These are phyloP conservation scores for Larimichthys crocea DNA, from an alignment of 2,113 vertebrate genomes.

Conservation along the genomic window DNA sequence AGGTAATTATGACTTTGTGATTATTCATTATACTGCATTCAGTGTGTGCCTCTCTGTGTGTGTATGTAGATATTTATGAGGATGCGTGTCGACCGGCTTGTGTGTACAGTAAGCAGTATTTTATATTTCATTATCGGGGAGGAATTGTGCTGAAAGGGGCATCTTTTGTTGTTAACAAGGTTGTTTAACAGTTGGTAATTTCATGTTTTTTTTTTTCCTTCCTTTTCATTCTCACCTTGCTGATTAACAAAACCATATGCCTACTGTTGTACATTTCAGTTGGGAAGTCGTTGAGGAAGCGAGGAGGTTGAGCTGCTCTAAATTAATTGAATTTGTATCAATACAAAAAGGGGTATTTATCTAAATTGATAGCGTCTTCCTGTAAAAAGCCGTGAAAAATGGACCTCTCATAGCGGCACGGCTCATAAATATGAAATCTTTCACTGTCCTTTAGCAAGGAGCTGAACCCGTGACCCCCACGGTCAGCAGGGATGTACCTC, in stretches of 20 bases:
- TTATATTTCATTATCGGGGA: conserved; percentile 60
- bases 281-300: not conserved
- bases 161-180: conserved; percentile 77
- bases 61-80: conserved; percentile 39
- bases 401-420: not conserved
- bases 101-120: conserved; percentile 71
- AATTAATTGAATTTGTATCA: conserved; percentile 49
- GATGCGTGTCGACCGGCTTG: conserved; percentile 16
- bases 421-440: conserved; percentile 51
- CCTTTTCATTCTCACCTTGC: conserved; percentile 12
- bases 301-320: conserved; percentile 3
- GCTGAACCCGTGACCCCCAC: conserved; percentile 32
- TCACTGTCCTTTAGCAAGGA: conserved; percentile 20
- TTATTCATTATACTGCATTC: conserved; percentile 74
- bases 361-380: conserved; percentile 12
- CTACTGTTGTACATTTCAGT: conserved; percentile 4
- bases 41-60: conserved; percentile 34
- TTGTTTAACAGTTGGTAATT: conserved; percentile 52
- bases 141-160: conserved; percentile 72
- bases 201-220: not conserved
- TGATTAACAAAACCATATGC: conserved; percentile 23
- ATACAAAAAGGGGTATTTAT: conserved; percentile 17
- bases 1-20: conserved; percentile 83
- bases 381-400: not conserved
- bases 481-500: conserved; percentile 31